Evolutionary conservation across 1,140 invertebrate species (phyloP), one percentile per base, ranked within the genome.

Genomic region (Apis cerana): DNA sequence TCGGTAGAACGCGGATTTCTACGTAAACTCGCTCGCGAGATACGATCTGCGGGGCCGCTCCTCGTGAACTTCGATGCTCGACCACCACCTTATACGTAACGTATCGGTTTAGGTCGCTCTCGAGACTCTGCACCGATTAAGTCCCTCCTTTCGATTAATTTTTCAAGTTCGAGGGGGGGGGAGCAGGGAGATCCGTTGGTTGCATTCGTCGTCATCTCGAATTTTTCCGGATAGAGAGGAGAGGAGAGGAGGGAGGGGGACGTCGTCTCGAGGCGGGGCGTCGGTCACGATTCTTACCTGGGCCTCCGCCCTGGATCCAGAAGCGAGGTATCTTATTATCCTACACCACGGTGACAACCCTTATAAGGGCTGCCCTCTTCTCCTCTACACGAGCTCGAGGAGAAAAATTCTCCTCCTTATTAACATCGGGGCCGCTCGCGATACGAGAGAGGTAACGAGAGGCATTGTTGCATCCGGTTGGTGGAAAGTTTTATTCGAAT

Each of bases 11-110:
- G 89, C 88, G 89, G 84, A 92, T 91, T 93, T 93, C 92, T 93
- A 92, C 92, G 92, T 92, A 93, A 93, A 93, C 91, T 91, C 92
- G 91, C 90, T 91, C 91, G 86, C 43, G 74, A 88, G 91, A 93
- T 93, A 93, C 89, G 85, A 93, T 93, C 92, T 91, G 83, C 80
- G 75, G 77, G 77, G 65, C 83, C 90, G 85, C 89, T 91, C 87
- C 91, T 86, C 88, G 75, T 89, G 88, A 86, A 89, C 88, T 87
- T 89, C 85, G 87, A 89, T 87, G 82, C 87, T 89, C 70, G 85
- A 74, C 62, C 82, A 79, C 80, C 78, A 68, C 71, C 71, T 75
- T 84, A 78, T 87, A 52, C 59, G 64, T 65, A 86, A 86, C 72
- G 77, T 86, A 86, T 79, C 69, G 82, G 82, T 75, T 90, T 90